Conservation (phyloP, 2,113 vertebrate genomes). For the Nettapus auritus region DNA sequence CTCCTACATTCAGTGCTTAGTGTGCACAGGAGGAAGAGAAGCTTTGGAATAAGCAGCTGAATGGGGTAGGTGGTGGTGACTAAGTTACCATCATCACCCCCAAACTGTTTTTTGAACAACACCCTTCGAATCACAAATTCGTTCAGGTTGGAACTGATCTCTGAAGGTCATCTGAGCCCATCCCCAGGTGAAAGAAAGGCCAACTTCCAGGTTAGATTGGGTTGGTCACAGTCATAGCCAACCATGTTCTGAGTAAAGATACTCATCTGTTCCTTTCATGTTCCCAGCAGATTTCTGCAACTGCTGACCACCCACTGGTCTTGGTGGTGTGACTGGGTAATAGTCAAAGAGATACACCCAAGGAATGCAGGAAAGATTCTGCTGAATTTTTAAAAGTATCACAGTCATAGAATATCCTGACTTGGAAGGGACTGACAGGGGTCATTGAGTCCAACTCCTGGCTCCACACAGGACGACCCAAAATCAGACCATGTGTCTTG, state of each 20-base stretch:
- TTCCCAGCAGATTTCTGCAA: background rate
- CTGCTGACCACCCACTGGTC: background rate
- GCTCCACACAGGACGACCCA: background rate
- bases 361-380: background rate
- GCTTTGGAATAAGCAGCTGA: background rate
- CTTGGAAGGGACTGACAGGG: background rate
- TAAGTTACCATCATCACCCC: background rate
- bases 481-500: background rate
- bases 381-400: background rate
- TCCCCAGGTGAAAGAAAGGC: background rate
- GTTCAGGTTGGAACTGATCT: background rate
- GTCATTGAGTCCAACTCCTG: background rate
- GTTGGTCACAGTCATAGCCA: background rate
- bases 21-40: background rate
- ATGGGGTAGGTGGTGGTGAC: background rate
- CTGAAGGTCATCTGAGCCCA: background rate
- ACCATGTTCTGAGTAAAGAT: background rate
- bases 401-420: background rate
- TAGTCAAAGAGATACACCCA: background rate
- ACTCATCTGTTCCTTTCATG: background rate
- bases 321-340: background rate
- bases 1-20: background rate
- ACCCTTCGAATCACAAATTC: background rate
- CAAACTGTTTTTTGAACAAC: background rate
- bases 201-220: background rate